Percentiles rank a stretch among this genome's conserved stretches.
These are phyloP conservation scores for Capitulum mitella DNA, from an alignment of 2,888 invertebrate species.

Conservation along the genomic window DNA sequence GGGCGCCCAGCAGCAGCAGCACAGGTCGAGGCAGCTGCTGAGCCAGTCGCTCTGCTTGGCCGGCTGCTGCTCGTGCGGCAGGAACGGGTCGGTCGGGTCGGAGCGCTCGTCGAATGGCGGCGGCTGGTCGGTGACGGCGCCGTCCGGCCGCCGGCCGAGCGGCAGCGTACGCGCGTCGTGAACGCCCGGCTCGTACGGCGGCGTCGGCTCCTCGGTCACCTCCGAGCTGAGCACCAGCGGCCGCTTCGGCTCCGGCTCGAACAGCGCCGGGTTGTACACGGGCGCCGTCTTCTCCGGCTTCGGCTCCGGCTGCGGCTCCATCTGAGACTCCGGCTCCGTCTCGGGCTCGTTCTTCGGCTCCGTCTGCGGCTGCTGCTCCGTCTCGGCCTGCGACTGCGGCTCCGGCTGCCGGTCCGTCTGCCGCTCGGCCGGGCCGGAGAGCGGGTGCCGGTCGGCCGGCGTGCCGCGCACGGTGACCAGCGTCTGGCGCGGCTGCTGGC, in stretches of 20 bases:
- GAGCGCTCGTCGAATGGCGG: not conserved
- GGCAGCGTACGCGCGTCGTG: constrained; percentile 8
- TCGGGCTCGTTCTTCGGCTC: not conserved
- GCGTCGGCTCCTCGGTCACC: not conserved
- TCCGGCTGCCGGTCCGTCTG: too few relatives aligned
- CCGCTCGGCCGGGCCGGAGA: not conserved
- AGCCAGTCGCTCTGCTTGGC: not conserved
- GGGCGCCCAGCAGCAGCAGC: constrained; percentile 19
- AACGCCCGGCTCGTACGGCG: constrained; percentile 9
- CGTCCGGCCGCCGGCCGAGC: not conserved
- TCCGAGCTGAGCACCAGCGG: not conserved
- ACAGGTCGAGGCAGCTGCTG: not conserved
- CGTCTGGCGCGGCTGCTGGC: not conserved
- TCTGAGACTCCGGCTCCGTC: not conserved
- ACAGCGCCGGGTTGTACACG: not conserved
- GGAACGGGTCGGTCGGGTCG: constrained; percentile 19
- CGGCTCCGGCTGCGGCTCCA: not conserved
- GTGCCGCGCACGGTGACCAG: not conserved
- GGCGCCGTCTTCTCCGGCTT: not conserved
- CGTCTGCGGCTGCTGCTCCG: not conserved
- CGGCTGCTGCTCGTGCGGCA: not conserved
- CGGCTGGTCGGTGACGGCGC: not conserved
- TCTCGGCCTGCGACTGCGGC: too few relatives aligned
- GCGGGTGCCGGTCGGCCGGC: not conserved
- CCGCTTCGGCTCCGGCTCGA: constrained; percentile 11